Evolutionary conservation across 92 coral and sea anemone species (phyloP), one percentile per base, ranked within the genome.

Genomic region (Parazoanthus atlanticus): DNA sequence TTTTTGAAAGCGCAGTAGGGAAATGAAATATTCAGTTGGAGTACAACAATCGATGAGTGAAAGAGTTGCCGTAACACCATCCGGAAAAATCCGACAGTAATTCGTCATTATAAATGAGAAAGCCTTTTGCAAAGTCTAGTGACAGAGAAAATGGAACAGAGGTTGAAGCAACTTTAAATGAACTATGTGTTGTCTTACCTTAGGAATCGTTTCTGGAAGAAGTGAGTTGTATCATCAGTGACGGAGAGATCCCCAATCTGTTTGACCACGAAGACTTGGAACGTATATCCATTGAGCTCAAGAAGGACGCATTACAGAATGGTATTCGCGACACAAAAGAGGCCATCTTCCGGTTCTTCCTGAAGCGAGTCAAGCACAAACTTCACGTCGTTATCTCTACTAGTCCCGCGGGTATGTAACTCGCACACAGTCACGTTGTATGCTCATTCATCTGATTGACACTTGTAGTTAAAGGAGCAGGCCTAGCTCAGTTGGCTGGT

Each of bases 161-260:
- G 49, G 9, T 43, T 36, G 38, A 36, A 36, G 38, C 38, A 36
- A 36, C 38, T 36, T 36, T 2, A 36, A 36, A 36, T 36, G 38
- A 36, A 36, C 38, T 5, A 36, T 77, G 52, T 66, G 8, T 78
- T 46, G 32, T 80, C 54, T 85, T 25, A 86, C 49, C 40, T 21
- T 15, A 97, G 99, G 98, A 97, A 29, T 89, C 93, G 28, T 95
- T 97, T 85, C 92, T 97, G 43, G 99, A 97, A 84, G 99, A 96
- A 71, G 90, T 97, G 72, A 95, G 96, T 61, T 95, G 91, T 65
- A 85, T 95, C 71, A 86, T 97, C 16, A 93, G 93, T 71, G 88
- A 91, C 29, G 92, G 94, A 11, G 99, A 97, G 66, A 89, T 97
- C 28, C 92, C 98, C 33, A 81, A 84, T 81, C 81, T 97, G 84